Conservation (phyloP, 2,113 vertebrate species). For the Sarotherodon lohbergeri region DNA sequence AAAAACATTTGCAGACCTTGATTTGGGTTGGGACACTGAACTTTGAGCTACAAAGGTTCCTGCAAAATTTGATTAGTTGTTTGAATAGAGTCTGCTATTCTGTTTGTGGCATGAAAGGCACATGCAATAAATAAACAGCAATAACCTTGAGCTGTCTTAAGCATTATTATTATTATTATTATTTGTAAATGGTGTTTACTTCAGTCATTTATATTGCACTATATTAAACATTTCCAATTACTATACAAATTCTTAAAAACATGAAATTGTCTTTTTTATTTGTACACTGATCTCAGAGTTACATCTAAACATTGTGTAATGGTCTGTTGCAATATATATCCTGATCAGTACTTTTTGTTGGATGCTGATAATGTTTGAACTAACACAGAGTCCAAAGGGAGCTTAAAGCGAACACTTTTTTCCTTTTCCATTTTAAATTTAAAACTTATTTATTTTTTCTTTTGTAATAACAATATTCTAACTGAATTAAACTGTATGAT, state of each 20-base stretch:
- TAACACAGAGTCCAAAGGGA: slow-evolving; percentile 43
- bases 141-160: not conserved
- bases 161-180: not conserved
- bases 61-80: slow-evolving; percentile 4
- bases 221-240: not conserved
- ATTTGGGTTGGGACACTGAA: slow-evolving; percentile 1
- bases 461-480: not conserved
- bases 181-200: not conserved
- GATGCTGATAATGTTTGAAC: slow-evolving; percentile 36
- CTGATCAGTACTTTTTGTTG: not conserved
- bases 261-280: not conserved
- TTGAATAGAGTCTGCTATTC: not conserved
- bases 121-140: not conserved
- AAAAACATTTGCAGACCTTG: slow-evolving; percentile 19
- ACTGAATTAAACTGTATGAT: not conserved
- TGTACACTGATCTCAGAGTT: not conserved
- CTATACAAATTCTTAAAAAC: not conserved
- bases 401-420: not conserved
- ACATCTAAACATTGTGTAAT: slow-evolving; percentile 16
- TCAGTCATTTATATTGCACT: not conserved
- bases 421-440: not conserved
- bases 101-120: not conserved
- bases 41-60: slow-evolving; percentile 35
- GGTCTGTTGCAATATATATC: slow-evolving; percentile 1
- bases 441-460: not conserved